Evolutionary conservation across 2,888 invertebrate species (phyloP).

Genomic region (Dryobota labecula): DNA sequence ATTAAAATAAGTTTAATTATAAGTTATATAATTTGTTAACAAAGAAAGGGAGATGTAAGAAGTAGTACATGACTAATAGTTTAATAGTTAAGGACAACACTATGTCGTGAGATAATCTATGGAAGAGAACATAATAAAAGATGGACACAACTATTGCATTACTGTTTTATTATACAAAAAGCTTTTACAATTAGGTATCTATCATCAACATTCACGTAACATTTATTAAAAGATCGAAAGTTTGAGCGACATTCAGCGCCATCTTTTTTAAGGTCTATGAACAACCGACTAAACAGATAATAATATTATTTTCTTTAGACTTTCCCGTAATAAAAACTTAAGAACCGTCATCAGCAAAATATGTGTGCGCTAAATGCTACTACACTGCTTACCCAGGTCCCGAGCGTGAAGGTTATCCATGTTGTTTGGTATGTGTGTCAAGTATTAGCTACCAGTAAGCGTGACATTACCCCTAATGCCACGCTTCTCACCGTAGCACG

Average conservation of each 20-base stretch:
- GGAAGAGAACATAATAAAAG: too few species aligned
- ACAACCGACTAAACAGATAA: background rate
- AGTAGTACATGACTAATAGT: too few species aligned
- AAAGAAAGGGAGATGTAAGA: too few species aligned
- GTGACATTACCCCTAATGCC: too few species aligned
- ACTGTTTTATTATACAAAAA: too few species aligned
- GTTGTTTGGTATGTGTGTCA: slow-evolving; percentile 39
- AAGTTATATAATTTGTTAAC: too few species aligned
- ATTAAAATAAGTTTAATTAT: too few species aligned
- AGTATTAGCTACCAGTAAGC: background rate
- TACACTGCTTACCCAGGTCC: background rate
- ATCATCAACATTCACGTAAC: background rate
- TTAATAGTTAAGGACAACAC: too few species aligned
- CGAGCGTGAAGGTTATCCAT: slow-evolving; percentile 40
- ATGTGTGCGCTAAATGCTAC: background rate
- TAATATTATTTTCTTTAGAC: background rate
- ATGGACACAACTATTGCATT: too few species aligned
- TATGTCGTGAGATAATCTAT: too few species aligned
- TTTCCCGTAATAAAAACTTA: background rate
- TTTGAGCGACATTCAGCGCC: slow-evolving; percentile 24
- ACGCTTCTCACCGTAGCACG: background rate
- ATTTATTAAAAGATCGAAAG: background rate
- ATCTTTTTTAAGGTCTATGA: slow-evolving; percentile 10
- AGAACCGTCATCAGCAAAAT: background rate
- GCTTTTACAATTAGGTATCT: too few species aligned